Percentiles rank a stretch among this genome's conserved stretches.
Evolutionary conservation across 2,113 vertebrate genomes (phyloP).

Genomic region (Pachyramphus minor): DNA sequence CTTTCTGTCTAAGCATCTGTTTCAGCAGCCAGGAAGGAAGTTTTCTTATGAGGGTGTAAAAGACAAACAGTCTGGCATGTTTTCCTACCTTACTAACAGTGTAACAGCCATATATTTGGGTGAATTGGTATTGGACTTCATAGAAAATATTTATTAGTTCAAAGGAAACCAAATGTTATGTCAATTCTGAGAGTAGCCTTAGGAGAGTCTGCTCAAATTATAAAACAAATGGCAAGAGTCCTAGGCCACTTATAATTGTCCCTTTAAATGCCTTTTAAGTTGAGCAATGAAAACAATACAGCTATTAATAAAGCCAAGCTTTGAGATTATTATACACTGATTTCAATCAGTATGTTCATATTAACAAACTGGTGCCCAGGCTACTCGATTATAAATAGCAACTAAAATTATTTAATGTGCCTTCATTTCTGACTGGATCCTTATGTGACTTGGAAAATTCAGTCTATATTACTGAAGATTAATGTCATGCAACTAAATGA

Average conservation of each 20-base stretch:
- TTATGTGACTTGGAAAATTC: background rate
- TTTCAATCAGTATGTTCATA: background rate
- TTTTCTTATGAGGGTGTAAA: background rate
- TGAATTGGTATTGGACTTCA: background rate
- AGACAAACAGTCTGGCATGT: background rate
- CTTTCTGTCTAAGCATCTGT: background rate
- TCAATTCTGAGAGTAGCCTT: background rate
- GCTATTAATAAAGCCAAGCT: background rate
- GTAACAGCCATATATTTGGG: background rate
- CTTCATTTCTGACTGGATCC: background rate
- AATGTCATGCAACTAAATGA: background rate
- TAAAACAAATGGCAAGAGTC: background rate
- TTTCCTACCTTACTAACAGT: background rate
- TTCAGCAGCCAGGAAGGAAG: background rate
- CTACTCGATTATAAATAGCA: background rate
- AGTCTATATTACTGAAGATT: background rate
- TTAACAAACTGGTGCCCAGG: background rate
- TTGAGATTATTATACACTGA: background rate
- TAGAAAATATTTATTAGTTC: background rate
- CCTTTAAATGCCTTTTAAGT: background rate
- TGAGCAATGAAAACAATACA: background rate
- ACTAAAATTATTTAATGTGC: background rate
- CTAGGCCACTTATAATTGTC: background rate
- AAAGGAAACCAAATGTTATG: background rate
- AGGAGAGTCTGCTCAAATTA: background rate